Evolutionary conservation across 92 coral and sea anemone species (phyloP).

Genomic region (Zoanthus sansibaricus): DNA sequence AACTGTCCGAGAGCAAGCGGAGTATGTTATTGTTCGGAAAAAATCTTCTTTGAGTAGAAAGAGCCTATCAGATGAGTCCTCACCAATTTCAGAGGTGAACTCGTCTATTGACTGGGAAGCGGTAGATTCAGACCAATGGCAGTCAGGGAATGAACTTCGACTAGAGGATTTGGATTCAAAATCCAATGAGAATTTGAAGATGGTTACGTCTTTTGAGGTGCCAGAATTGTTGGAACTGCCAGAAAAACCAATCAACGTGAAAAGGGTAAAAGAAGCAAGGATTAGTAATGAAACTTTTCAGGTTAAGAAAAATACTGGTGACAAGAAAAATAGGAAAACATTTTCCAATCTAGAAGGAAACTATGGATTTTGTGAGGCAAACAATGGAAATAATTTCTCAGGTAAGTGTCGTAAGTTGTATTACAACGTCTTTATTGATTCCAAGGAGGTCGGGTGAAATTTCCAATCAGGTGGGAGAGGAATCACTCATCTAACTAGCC

Average conservation of each 20-base stretch:
- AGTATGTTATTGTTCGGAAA: conserved; percentile 49
- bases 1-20: conserved; percentile 42
- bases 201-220: conserved; percentile 55
- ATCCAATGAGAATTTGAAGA: conserved; percentile 7
- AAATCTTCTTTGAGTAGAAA: conserved; percentile 54
- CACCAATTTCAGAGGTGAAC: conserved; percentile 60
- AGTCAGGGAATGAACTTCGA: conserved; percentile 24
- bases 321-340: conserved; percentile 19
- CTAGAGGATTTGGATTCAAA: conserved; percentile 17
- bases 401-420: background rate
- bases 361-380: background rate
- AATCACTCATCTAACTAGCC: too few relatives aligned
- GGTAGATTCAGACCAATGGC: conserved; percentile 40
- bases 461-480: too few relatives aligned
- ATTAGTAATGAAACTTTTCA: background rate
- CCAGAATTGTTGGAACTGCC: conserved; percentile 83
- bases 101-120: conserved; percentile 62
- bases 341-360: conserved; percentile 33
- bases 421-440: background rate
- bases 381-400: conserved; percentile 25
- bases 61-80: conserved; percentile 34
- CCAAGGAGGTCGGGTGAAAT: too few relatives aligned
- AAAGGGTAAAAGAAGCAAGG: conserved; percentile 53
- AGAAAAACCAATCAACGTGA: conserved; percentile 84
- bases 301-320: background rate